Evolutionary conservation across 2,113 vertebrate species (phyloP).

Genomic region (Eulemur rufifrons): DNA sequence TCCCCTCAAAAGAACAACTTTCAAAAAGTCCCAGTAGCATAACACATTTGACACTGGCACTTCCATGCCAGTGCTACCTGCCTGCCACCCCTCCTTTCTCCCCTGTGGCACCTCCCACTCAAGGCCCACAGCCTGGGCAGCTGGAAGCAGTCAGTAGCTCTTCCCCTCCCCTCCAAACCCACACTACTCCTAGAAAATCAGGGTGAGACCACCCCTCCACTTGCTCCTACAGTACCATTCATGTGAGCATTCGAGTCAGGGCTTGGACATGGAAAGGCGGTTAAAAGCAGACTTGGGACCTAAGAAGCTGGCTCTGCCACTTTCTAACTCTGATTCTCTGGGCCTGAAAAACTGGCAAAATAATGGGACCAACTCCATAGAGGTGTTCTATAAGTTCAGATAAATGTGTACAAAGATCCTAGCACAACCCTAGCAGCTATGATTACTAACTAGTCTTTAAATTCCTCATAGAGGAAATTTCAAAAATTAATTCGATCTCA

Average conservation of each 20-base stretch:
- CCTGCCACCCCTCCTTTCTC: background rate
- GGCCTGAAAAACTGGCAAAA: background rate
- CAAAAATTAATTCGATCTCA: background rate
- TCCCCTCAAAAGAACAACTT: background rate
- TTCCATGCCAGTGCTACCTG: background rate
- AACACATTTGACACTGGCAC: background rate
- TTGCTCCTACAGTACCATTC: background rate
- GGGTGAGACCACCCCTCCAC: background rate
- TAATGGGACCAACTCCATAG: background rate
- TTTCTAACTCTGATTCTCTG: background rate
- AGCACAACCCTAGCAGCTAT: background rate
- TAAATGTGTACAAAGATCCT: background rate
- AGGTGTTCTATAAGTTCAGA: background rate
- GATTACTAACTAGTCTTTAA: slow-evolving; percentile 6
- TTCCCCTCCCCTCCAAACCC: background rate
- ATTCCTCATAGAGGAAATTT: background rate
- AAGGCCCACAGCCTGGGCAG: background rate
- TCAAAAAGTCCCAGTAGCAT: background rate
- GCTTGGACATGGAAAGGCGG: background rate
- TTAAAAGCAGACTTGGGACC: background rate
- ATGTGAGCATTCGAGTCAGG: background rate
- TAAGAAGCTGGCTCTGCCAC: background rate
- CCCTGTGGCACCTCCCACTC: background rate
- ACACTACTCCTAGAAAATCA: background rate
- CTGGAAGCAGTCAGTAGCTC: background rate